These are phyloP conservation scores for Drosophila algonquin DNA, from an alignment of 2,888 invertebrate genomes.

Conservation along the genomic window DNA sequence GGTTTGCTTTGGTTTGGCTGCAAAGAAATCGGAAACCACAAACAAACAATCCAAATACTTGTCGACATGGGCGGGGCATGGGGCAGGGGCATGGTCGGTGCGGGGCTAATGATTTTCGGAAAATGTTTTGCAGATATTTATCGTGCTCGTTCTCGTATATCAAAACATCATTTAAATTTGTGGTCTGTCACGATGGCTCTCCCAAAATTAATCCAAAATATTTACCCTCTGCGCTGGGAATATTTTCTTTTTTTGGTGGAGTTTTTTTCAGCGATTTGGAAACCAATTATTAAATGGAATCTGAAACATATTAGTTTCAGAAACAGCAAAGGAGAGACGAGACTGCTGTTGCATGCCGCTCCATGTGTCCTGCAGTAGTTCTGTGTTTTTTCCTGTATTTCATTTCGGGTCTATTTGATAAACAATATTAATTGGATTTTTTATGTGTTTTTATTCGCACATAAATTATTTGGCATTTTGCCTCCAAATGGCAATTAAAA, in stretches of 20 bases:
- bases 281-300: conserved; percentile 21
- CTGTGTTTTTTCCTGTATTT: conserved; percentile 22
- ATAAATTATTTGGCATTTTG: conserved; percentile 49
- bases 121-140: conserved; percentile 20
- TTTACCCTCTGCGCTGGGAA: conserved; percentile 13
- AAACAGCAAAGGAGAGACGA: neutral
- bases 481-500: conserved; percentile 38
- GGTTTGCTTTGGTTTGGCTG: conserved; percentile 12
- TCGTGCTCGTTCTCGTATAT: conserved; percentile 7
- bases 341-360: neutral
- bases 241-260: conserved; percentile 11
- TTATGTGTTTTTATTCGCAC: conserved; percentile 24
- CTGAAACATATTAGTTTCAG: conserved; percentile 30
- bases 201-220: conserved; percentile 33
- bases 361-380: conserved; percentile 3
- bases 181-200: conserved; percentile 24
- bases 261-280: conserved; percentile 6
- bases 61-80: too few relatives aligned
- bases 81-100: too few relatives aligned
- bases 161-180: conserved; percentile 45
- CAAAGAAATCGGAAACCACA: conserved; percentile 61
- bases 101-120: neutral
- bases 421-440: conserved; percentile 72
- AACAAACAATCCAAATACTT: conserved; percentile 36
- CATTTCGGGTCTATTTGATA: conserved; percentile 51